Percentiles rank a stretch among this genome's conserved stretches.
phyloP scores from a whole-genome alignment of 2,888 invertebrate species.

The Hoplodrina blanda region DNA sequence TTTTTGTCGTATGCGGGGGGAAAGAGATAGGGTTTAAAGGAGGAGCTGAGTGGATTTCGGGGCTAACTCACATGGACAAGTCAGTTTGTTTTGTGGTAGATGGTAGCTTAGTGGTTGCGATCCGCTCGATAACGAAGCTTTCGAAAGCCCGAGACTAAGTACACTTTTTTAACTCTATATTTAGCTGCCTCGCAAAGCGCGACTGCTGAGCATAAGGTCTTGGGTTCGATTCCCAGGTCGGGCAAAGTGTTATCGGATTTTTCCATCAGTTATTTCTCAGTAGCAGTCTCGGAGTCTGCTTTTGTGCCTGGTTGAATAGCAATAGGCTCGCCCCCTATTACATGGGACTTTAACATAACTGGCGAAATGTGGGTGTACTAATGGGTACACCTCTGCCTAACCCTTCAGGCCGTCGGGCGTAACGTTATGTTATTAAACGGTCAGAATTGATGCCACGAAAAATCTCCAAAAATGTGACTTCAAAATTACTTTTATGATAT shows the following conservation, averaged over 20 bases:
- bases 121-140: conserved; percentile 43
- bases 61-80: conserved; percentile 48
- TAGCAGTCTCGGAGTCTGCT: too few relatives aligned
- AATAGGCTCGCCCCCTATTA: too few relatives aligned
- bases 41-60: conserved; percentile 42
- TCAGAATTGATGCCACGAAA: conserved; percentile 7
- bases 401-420: too few relatives aligned
- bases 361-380: too few relatives aligned
- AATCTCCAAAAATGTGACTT: neutral
- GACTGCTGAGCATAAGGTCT: too few relatives aligned
- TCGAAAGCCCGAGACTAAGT: neutral
- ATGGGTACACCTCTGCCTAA: too few relatives aligned
- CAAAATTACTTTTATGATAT: conserved; percentile 33
- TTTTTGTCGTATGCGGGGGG: neutral
- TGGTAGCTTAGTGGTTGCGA: conserved; percentile 44
- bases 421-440: neutral
- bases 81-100: conserved; percentile 54
- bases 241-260: too few relatives aligned
- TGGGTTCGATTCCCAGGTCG: too few relatives aligned
- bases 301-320: too few relatives aligned
- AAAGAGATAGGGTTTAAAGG: conserved; percentile 28
- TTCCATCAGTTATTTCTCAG: too few relatives aligned
- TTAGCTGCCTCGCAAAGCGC: too few relatives aligned
- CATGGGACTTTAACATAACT: too few relatives aligned
- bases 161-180: conserved; percentile 2